These are phyloP conservation scores for Selenia dentaria DNA, from an alignment of 2,888 invertebrate genomes.

Conservation along the genomic window DNA sequence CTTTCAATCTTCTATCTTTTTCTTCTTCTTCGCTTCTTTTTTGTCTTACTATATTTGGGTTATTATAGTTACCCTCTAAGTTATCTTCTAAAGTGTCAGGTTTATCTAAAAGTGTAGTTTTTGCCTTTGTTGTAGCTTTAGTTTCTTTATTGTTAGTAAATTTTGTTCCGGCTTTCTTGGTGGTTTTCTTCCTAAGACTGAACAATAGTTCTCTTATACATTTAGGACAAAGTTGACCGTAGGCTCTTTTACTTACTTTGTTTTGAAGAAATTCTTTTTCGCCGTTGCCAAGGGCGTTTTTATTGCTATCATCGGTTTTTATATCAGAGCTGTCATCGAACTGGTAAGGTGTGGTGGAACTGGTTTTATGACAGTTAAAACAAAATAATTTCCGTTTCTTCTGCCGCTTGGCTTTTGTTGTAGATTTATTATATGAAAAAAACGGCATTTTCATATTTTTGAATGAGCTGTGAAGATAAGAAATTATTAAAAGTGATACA, in stretches of 20 bases:
- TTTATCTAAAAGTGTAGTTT: not conserved
- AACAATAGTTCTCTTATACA: conserved; percentile 20
- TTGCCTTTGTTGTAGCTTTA: not conserved
- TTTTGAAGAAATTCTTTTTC: not conserved
- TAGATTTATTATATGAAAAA: conserved; percentile 64
- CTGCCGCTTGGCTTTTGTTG: conserved; percentile 41
- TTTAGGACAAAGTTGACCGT: conserved; percentile 26
- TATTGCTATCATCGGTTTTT: conserved; percentile 5
- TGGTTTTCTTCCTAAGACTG: conserved; percentile 7
- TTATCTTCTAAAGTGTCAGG: conserved; percentile 4
- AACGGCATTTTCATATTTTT: conserved; percentile 62
- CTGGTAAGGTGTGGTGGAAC: not conserved
- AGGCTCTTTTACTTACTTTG: conserved; percentile 15
- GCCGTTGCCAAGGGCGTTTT: not conserved
- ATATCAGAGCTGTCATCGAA: not conserved
- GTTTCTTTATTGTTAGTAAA: not conserved
- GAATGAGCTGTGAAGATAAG: conserved; percentile 52
- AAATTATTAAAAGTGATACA: no score
- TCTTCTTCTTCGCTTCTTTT: conserved; percentile 33
- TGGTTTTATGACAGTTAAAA: conserved; percentile 36
- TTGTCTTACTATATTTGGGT: conserved; percentile 3
- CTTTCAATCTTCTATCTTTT: conserved; percentile 40
- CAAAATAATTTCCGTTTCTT: conserved; percentile 52
- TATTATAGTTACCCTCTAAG: not conserved
- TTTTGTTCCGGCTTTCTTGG: conserved; percentile 2